Evolutionary conservation across 1,140 invertebrate genomes (phyloP).

Genomic region (Rhopalosiphum maidis): DNA sequence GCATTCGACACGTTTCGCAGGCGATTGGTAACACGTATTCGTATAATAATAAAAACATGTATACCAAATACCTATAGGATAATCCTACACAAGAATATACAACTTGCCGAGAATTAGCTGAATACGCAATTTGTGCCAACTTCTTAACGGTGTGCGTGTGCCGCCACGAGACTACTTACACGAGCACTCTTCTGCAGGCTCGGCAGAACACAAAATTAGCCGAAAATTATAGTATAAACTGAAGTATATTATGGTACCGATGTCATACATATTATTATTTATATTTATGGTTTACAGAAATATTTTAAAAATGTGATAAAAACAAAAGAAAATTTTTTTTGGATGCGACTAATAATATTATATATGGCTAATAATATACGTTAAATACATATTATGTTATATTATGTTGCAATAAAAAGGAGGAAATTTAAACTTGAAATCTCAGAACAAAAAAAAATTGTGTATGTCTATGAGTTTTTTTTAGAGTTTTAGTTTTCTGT

Average conservation of each 20-base stretch:
- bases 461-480: too few species aligned
- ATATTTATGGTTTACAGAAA: not conserved
- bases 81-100: not conserved
- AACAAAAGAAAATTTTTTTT: not conserved
- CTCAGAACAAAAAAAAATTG: too few species aligned
- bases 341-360: too few species aligned
- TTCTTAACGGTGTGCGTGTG: not conserved
- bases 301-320: not conserved
- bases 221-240: not conserved
- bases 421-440: too few species aligned
- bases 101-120: not conserved
- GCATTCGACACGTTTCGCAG: conserved; percentile 30
- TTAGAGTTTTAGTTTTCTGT: too few species aligned
- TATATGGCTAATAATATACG: too few species aligned
- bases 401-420: too few species aligned
- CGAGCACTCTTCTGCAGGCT: not conserved
- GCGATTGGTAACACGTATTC: not conserved
- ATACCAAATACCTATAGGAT: not conserved
- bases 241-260: not conserved
- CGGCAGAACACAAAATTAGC: not conserved
- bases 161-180: not conserved
- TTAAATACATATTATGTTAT: too few species aligned
- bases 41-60: conserved; percentile 4
- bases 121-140: not conserved
- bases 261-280: not conserved